Base-by-base conservation (phyloP, 2,113 vertebrate species). In the Etheostoma cragini region DNA sequence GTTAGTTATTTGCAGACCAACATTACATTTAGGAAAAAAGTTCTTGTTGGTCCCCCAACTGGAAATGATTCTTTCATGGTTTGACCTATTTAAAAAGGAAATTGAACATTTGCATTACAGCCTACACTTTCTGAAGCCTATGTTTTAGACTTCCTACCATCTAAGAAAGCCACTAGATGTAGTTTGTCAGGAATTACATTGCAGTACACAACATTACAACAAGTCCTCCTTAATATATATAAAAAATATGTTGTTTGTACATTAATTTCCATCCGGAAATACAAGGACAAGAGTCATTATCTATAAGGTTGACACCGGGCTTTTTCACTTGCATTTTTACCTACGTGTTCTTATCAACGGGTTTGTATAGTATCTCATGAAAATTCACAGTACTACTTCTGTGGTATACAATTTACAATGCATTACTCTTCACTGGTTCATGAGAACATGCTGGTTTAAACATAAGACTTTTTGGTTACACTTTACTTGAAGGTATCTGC, bases 1-100 rank as follows among this genome's bases (percentile, higher is more conserved):
- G 69, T 73, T 56, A 35, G 46, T 70, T 84, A 89, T 91, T 87
- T 89, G 69, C 71, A 84, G 72, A 61, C 77, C 82, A 72, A 64
- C 80, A 67, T 85, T 82, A 78, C 45, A 81, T 72, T 33, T 58
- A 46, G 17, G 75, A 64, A 64, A 82, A 78, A 78, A 46, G 38
- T 66, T 84, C 24, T 60, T 54, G 57, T 80, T 56, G 15, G 33
- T 78, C 35, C 47, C 57, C 53, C 46, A 54, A 66, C 45, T 82
- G 56, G 21, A 82, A 85, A 66, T 61, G 5, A 61, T 75, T 78
- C 72, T 47, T 14, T 2, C 5, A 61, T 71, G n/a, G 56, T 76
- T 14, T 72, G 53, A 8, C 46, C 13, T 63, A 52, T 73, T 80
- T 61, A 53, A 26, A 26, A 69, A 72, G 46, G 47, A 78, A 61